Conservation (phyloP, 2,113 vertebrate genomes). For the Tylochromis polylepis region DNA sequence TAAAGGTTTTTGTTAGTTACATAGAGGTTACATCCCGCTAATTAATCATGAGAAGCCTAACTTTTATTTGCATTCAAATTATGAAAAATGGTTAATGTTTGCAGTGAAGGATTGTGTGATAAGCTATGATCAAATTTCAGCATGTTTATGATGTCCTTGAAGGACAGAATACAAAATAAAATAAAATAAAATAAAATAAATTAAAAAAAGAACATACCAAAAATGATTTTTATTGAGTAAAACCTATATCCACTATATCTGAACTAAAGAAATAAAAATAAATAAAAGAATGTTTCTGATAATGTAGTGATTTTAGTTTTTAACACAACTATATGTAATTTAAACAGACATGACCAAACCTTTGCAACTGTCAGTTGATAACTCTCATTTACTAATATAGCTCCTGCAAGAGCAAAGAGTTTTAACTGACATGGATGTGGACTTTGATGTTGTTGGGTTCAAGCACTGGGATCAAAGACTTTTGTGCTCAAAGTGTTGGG, state of each 20-base stretch:
- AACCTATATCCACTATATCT: neutral
- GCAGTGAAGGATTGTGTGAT: too few species aligned
- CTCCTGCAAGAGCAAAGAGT: neutral
- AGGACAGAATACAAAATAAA: too few species aligned
- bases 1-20: neutral
- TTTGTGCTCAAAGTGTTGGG: neutral
- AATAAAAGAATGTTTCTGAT: neutral
- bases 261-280: neutral
- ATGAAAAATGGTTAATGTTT: too few species aligned
- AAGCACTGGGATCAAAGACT: neutral
- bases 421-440: neutral
- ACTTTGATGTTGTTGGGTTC: neutral
- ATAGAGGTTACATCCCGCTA: neutral
- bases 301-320: neutral
- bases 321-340: neutral
- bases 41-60: neutral
- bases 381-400: neutral
- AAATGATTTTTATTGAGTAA: neutral
- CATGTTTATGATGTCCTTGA: neutral
- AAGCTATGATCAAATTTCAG: neutral
- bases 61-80: neutral
- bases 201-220: neutral
- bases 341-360: neutral
- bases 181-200: too few species aligned
- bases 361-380: neutral